phyloP scores from a whole-genome alignment of 2,888 invertebrate genomes.

The Leucozona laternaria region DNA sequence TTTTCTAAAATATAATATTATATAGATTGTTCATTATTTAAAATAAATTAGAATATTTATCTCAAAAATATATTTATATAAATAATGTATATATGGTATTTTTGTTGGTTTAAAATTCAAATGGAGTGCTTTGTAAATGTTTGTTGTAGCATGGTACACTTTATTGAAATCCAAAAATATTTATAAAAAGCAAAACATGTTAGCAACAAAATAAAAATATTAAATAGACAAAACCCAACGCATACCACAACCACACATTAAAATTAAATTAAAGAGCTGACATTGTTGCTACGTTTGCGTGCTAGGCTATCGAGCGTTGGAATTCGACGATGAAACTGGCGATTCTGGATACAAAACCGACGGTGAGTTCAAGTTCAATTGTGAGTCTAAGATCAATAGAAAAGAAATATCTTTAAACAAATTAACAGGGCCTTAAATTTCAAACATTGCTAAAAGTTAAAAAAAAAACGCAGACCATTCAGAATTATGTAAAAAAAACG shows the following conservation, averaged over 20 bases:
- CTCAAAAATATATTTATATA: background rate
- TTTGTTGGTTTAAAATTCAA: conserved; percentile 56
- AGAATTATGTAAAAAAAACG: too few species aligned
- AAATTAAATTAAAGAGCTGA: conserved; percentile 59
- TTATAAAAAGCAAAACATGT: conserved; percentile 14
- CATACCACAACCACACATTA: conserved; percentile 49
- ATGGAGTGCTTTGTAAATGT: conserved; percentile 71
- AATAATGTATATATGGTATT: background rate
- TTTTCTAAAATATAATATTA: background rate
- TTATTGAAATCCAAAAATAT: conserved; percentile 25
- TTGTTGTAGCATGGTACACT: conserved; percentile 48
- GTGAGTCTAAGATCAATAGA: conserved; percentile 2
- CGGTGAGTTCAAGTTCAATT: conserved; percentile 75
- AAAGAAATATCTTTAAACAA: too few species aligned
- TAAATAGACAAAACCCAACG: conserved; percentile 10
- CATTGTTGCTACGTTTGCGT: conserved; percentile 70
- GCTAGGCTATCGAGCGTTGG: conserved; percentile 75
- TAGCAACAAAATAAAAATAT: conserved; percentile 1
- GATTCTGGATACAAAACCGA: conserved; percentile 73
- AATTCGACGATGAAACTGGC: conserved; percentile 70
- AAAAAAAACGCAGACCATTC: too few species aligned
- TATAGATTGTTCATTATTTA: background rate
- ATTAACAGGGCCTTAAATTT: too few species aligned
- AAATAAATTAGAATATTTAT: conserved; percentile 17
- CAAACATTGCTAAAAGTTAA: too few species aligned